These are phyloP conservation scores for Prionace glauca DNA, from an alignment of 2,797 vertebrate species.

Conservation along the genomic window DNA sequence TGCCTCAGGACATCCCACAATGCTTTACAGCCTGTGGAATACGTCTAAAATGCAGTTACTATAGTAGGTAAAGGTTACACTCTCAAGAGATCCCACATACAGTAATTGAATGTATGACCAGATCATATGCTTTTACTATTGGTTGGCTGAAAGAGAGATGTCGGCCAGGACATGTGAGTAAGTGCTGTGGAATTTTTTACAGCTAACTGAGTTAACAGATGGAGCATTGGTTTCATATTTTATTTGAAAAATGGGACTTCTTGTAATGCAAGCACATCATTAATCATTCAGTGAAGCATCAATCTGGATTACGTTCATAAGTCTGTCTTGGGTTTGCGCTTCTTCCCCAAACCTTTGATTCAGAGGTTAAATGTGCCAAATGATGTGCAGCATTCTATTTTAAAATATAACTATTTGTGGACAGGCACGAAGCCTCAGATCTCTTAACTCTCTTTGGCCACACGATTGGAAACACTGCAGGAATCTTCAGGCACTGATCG, in stretches of 20 bases:
- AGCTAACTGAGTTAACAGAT: not conserved
- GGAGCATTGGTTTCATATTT: not conserved
- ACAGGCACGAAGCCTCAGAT: not conserved
- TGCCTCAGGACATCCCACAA: not conserved
- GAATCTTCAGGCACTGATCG: not conserved
- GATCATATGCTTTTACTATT: not conserved
- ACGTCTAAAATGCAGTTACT: not conserved
- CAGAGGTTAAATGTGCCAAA: not conserved
- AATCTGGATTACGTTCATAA: not conserved
- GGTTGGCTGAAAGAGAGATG: not conserved
- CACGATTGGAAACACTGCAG: not conserved
- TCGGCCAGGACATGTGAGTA: not conserved
- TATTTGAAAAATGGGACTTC: not conserved
- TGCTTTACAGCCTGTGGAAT: not conserved
- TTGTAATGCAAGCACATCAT: not conserved
- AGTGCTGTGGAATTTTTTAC: not conserved
- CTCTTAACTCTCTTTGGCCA: not conserved
- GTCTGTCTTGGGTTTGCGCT: not conserved
- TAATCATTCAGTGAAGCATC: not conserved
- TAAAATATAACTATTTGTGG: not conserved
- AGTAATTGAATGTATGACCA: not conserved
- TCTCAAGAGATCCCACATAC: not conserved
- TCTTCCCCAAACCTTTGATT: not conserved
- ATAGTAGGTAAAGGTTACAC: not conserved
- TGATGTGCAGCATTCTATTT: not conserved